Evolutionary conservation across 2,797 vertebrate genomes (phyloP), one percentile per base, ranked within the genome.

Genomic region (Pipistrellus pipistrellus): DNA sequence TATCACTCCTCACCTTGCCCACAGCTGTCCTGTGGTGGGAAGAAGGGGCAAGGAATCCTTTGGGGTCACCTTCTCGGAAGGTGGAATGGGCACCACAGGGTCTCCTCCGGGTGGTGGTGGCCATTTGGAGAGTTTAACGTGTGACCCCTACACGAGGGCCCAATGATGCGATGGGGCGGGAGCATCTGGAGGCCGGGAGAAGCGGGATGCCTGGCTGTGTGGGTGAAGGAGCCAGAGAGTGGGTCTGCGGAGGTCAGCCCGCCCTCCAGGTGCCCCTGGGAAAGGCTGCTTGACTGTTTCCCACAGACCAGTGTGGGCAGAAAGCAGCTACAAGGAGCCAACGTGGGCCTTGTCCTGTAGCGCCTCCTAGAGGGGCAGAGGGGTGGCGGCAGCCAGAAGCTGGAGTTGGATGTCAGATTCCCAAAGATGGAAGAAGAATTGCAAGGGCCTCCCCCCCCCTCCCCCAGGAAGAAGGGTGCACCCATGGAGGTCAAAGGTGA

Each of bases 161-260:
- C 7, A 7, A 2, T 21, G 20, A 20, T 35, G 53, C 23, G 35
- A 51, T 3, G 72, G 38, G 85, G 8, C 21, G 73, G 57, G 30
- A 35, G 30, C 11, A 2, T 3, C 51, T 44, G 30, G 76, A 53
- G 12, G 17, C 11, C 66, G 85, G 59, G 51, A 82, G 44, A 55
- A 23, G 18, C 1, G 2, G 27, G 71, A 27, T 55, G 73, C 38
- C 12, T 0, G 3, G 32, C 66, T 25, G 35, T 12, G 0, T 18
- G 9, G 14, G 69, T 17, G 15, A 21, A 27, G 73, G 64, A 81
- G 18, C 35, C 27, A 6, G 9, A 72, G 23, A 25, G 23, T 5
- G 1, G 12, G 6, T 1, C 7, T 27, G 62, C 68, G 9, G 55
- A 46, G 69, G 59, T 59, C 57, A 84, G 88, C 20, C 27, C 55